Conservation (phyloP, 2,797 vertebrate species). For the Syndactyla subalaris region DNA sequence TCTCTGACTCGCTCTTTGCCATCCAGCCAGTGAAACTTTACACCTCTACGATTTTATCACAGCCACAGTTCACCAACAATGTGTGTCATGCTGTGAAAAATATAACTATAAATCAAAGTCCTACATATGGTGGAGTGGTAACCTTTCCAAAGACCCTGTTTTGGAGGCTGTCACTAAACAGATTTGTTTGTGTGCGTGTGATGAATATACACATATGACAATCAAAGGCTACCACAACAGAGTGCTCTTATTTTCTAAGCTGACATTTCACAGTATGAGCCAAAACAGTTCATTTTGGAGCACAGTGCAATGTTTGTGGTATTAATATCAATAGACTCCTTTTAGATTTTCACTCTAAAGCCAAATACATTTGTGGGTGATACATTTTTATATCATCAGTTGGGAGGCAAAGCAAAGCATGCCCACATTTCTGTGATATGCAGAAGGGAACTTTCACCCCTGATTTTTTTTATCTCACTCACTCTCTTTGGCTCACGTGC, state of each 20-base stretch:
- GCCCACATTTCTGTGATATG: not conserved
- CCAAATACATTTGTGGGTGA: not conserved
- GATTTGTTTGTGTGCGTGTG: constrained; percentile 14
- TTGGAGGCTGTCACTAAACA: not conserved
- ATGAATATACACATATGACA: not conserved
- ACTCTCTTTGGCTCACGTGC: constrained; percentile 48
- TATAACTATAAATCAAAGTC: constrained; percentile 68
- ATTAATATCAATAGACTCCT: not conserved
- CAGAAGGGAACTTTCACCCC: not conserved
- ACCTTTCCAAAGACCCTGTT: constrained; percentile 6
- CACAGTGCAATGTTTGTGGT: not conserved
- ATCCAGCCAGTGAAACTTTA: constrained; percentile 72
- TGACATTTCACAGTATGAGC: not conserved
- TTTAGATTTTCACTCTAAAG: not conserved
- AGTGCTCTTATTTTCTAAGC: not conserved
- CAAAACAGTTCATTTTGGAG: not conserved
- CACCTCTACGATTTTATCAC: constrained; percentile 71
- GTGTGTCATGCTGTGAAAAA: constrained; percentile 66
- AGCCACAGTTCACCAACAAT: constrained; percentile 66
- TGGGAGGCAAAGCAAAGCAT: not conserved
- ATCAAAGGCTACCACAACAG: constrained; percentile 13
- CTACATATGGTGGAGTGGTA: constrained; percentile 22
- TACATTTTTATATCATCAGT: not conserved
- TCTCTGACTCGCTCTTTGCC: constrained; percentile 53
- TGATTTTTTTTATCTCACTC: constrained; percentile 14